Evolutionary conservation across 2,888 invertebrate genomes (phyloP).

Genomic region (Blastobasis adustella): DNA sequence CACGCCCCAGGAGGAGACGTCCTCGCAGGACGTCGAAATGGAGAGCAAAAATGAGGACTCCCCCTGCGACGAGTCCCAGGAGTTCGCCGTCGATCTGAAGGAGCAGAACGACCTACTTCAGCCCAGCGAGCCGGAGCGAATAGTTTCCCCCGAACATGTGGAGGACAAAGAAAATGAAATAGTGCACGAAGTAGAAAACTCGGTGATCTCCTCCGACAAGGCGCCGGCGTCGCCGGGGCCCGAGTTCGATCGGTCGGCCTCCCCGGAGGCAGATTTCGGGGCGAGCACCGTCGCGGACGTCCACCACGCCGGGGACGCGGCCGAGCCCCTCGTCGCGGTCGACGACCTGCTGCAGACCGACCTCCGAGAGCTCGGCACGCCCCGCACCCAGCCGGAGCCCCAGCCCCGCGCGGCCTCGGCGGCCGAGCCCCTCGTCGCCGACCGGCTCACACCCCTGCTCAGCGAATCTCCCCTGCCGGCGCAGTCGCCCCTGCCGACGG

Average conservation of each 20-base stretch:
- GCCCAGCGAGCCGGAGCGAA: constrained; percentile 2
- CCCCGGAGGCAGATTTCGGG: constrained; percentile 20
- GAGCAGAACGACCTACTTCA: constrained; percentile 7
- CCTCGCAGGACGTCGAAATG: constrained; percentile 51
- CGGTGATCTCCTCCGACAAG: neutral
- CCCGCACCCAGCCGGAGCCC: constrained; percentile 12
- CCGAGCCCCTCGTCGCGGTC: constrained; percentile 5
- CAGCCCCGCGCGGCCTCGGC: constrained; percentile 2
- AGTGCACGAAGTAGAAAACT: constrained; percentile 9
- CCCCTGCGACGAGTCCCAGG: constrained; percentile 26
- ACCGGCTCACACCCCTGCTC: constrained; percentile 10
- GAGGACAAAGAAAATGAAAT: constrained; percentile 23
- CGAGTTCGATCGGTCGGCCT: constrained; percentile 20
- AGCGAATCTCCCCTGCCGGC: constrained; percentile 15
- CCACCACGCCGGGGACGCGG: constrained; percentile 23
- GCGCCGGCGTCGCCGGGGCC: neutral
- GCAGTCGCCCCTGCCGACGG: constrained; percentile 17
- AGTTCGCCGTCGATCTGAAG: constrained; percentile 5
- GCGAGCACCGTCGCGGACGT: constrained; percentile 29
- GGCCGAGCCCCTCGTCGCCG: constrained; percentile 11
- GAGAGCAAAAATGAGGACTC: constrained; percentile 47
- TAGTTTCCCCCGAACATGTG: constrained; percentile 10
- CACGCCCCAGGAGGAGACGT: constrained; percentile 49
- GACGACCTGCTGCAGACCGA: constrained; percentile 6
- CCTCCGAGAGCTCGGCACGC: neutral